Percentiles rank a stretch among this genome's conserved stretches.
Conservation (phyloP, 2,113 vertebrate genomes). For the Lontra canadensis region DNA sequence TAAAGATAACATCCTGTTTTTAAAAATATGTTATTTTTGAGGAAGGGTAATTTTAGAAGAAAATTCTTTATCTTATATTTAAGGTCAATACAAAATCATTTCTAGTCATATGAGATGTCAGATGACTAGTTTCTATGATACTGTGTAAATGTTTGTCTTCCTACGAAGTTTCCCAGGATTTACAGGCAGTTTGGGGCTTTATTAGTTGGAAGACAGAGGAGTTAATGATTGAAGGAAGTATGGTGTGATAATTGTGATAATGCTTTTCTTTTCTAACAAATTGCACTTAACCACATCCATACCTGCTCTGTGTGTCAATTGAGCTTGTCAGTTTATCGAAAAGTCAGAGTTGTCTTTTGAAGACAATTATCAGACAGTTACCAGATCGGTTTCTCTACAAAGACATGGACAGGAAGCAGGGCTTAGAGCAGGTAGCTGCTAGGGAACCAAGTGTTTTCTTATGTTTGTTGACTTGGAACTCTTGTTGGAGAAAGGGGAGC, state of each 20-base stretch:
- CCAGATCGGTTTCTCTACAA: background rate
- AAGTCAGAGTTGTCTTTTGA: background rate
- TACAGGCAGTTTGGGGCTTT: background rate
- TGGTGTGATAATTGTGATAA: background rate
- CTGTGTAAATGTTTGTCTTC: background rate
- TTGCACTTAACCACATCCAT: background rate
- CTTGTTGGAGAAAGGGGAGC: conserved; percentile 4
- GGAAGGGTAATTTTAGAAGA: conserved; percentile 32
- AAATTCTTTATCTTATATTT: conserved; percentile 27
- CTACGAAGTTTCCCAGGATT: background rate
- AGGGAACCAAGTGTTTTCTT: background rate
- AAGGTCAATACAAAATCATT: background rate
- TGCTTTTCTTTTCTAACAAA: background rate
- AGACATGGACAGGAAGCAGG: background rate
- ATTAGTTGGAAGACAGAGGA: conserved; percentile 1
- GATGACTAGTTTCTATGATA: conserved; percentile 18
- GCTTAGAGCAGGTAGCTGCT: background rate
- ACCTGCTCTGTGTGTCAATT: background rate
- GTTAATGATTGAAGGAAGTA: conserved; percentile 23
- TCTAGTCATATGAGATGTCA: conserved; percentile 15
- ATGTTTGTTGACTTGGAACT: background rate
- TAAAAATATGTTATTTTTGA: background rate
- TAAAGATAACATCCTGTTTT: conserved; percentile 12
- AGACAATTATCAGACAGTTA: background rate
- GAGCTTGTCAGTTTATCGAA: background rate